Evolutionary conservation across 2,888 invertebrate genomes (phyloP).

Genomic region (Andrena fulva): DNA sequence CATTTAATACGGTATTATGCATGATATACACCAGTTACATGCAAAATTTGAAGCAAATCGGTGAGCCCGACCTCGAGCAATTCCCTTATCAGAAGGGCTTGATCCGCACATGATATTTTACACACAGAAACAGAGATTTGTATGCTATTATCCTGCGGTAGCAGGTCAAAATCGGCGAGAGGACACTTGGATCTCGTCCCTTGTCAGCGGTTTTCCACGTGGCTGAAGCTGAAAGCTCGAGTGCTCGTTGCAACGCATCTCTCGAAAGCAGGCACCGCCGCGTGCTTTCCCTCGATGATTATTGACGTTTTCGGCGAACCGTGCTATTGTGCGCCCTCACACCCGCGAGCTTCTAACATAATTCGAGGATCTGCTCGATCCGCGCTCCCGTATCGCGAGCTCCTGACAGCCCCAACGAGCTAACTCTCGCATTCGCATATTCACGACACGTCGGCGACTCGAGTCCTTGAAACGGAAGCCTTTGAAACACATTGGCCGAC

Average conservation of each 20-base stretch:
- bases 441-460: conserved; percentile 11
- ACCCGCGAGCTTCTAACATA: background rate
- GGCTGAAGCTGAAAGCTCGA: conserved; percentile 1
- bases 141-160: background rate
- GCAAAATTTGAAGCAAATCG: too few relatives aligned
- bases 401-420: background rate
- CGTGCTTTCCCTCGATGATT: conserved; percentile 16
- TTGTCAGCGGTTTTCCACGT: conserved; percentile 4
- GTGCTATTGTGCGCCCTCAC: background rate
- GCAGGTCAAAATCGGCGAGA: background rate
- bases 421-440: conserved; percentile 4
- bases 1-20: too few relatives aligned
- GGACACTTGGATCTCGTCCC: background rate
- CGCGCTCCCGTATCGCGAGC: background rate
- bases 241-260: conserved; percentile 4
- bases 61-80: too few relatives aligned
- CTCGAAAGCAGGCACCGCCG: background rate
- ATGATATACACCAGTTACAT: too few relatives aligned
- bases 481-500: conserved; percentile 25
- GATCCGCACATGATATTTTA: too few relatives aligned
- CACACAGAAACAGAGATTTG: too few relatives aligned
- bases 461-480: conserved; percentile 14
- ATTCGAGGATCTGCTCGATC: background rate
- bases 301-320: conserved; percentile 4
- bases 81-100: too few relatives aligned